These are phyloP conservation scores for Monochamus saltuarius DNA, from an alignment of 1,140 invertebrate species.

Conservation along the genomic window DNA sequence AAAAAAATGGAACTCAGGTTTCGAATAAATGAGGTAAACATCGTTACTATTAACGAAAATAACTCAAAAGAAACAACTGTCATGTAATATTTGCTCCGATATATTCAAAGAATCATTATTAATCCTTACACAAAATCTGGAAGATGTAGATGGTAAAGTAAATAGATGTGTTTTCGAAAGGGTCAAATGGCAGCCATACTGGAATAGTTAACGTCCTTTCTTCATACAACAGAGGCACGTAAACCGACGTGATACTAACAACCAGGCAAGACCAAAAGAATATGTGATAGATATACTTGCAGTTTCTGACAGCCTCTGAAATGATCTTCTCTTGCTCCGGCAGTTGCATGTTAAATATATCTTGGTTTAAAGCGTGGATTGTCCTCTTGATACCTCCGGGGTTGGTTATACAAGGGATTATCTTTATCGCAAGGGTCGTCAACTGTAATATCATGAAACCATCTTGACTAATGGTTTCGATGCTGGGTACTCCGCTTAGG, in stretches of 20 bases:
- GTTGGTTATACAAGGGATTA: slow-evolving; percentile 7
- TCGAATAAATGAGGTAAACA: too few relatives aligned
- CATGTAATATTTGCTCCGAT: too few relatives aligned
- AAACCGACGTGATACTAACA: too few relatives aligned
- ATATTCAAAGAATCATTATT: too few relatives aligned
- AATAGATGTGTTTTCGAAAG: slow-evolving; percentile 8
- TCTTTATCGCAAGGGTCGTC: slow-evolving; percentile 12
- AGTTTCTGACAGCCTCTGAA: neutral
- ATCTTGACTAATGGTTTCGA: slow-evolving; percentile 9
- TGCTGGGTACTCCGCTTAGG: neutral
- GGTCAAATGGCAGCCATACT: slow-evolving; percentile 22
- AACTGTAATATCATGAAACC: slow-evolving; percentile 9
- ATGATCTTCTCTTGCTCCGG: slow-evolving; percentile 10
- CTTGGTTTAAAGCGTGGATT: slow-evolving; percentile 8
- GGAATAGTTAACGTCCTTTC: slow-evolving; percentile 10
- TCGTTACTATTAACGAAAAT: too few relatives aligned
- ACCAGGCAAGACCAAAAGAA: neutral
- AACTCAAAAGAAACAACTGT: too few relatives aligned
- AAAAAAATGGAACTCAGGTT: neutral
- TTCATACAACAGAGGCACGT: too few relatives aligned
- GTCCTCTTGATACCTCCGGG: slow-evolving; percentile 1
- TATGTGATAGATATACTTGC: neutral
- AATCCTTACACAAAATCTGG: neutral
- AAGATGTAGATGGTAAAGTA: slow-evolving; percentile 7
- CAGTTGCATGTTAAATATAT: slow-evolving; percentile 9